phyloP scores from a whole-genome alignment of 2,797 vertebrate species.

The Myotis myotis region DNA sequence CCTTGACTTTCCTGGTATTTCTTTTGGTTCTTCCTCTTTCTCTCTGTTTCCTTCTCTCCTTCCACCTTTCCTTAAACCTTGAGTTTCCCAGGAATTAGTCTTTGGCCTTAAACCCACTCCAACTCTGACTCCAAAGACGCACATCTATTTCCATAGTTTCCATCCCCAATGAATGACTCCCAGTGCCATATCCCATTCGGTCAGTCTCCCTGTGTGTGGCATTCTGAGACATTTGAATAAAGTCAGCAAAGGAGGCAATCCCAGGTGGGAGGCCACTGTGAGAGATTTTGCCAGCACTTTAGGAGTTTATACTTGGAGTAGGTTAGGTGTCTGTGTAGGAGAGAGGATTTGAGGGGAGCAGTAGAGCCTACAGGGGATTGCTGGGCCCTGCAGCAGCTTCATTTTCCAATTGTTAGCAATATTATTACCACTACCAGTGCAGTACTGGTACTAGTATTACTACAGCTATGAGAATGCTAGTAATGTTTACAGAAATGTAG shows the following conservation, averaged over 20 bases:
- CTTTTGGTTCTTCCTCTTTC: neutral
- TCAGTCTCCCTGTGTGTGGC: neutral
- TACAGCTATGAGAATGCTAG: neutral
- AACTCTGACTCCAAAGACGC: neutral
- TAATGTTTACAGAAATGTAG: neutral
- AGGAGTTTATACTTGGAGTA: neutral
- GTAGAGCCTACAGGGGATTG: neutral
- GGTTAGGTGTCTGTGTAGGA: neutral
- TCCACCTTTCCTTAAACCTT: neutral
- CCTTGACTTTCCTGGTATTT: neutral
- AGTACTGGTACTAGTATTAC: neutral
- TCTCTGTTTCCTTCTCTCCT: neutral
- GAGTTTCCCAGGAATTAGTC: neutral
- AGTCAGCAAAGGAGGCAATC: neutral
- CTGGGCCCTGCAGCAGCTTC: neutral
- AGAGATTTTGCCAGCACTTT: neutral
- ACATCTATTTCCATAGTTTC: neutral
- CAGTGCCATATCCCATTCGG: neutral
- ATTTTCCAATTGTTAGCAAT: neutral
- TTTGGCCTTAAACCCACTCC: neutral
- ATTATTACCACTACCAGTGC: neutral
- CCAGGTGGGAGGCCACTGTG: neutral
- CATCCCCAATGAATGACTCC: neutral
- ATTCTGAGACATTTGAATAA: neutral
- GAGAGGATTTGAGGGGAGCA: neutral